These are phyloP conservation scores for Pelagia noctiluca DNA, from an alignment of 30 jellyfish, hydroid and myxozoan genomes.

Conservation along the genomic window DNA sequence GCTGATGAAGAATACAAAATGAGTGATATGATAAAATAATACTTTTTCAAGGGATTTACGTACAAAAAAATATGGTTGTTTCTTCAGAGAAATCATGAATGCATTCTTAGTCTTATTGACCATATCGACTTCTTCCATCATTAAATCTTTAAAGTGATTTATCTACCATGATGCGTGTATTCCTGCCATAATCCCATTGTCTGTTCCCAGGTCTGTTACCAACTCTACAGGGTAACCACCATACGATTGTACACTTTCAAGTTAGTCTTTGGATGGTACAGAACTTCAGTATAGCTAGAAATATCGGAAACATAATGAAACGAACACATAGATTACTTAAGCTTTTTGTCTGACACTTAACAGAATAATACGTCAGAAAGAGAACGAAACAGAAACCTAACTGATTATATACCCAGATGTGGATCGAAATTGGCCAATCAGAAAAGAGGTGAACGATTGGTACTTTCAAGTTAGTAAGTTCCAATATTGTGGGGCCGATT, in stretches of 20 bases:
- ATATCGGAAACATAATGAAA: too few species aligned
- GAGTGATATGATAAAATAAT: constrained; percentile 34
- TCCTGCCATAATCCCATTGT: not conserved
- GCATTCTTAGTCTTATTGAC: constrained; percentile 2
- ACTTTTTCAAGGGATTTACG: constrained; percentile 9
- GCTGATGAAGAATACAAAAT: constrained; percentile 6
- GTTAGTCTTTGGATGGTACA: too few species aligned
- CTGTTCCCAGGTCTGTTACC: not conserved
- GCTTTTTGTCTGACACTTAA: too few species aligned
- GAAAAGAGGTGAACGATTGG: too few species aligned
- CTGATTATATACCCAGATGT: too few species aligned
- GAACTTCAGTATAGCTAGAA: too few species aligned
- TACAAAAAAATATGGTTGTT: constrained; percentile 22
- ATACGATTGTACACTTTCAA: not conserved
- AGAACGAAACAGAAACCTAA: too few species aligned
- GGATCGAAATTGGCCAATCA: too few species aligned
- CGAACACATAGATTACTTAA: too few species aligned
- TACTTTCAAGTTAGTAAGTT: not conserved
- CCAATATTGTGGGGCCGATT: not conserved
- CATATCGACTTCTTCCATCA: too few species aligned
- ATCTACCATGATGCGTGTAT: not conserved
- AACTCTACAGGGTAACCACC: not conserved
- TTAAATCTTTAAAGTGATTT: constrained; percentile 4
- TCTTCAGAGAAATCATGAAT: constrained; percentile 22
- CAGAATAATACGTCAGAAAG: too few species aligned